Percentiles rank a stretch among this genome's conserved stretches.
phyloP scores from a whole-genome alignment of 2,113 vertebrate species.

The Alectura lathami region DNA sequence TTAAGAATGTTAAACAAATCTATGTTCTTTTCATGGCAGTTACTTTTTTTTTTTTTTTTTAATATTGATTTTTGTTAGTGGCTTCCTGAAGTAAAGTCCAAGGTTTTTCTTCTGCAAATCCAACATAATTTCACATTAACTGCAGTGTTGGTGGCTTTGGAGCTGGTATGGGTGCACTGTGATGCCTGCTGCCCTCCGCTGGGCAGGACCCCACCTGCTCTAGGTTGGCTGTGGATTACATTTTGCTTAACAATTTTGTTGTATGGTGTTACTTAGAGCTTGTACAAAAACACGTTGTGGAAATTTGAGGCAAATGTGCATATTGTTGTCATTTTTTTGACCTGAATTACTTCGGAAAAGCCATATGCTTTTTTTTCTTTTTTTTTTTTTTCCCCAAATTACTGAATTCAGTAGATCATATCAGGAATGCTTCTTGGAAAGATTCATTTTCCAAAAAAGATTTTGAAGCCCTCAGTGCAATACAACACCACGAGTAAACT shows the following conservation, averaged over 20 bases:
- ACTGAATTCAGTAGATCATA: background rate
- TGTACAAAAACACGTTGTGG: background rate
- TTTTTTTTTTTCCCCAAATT: background rate
- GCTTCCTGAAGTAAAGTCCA: background rate
- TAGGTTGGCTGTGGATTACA: background rate
- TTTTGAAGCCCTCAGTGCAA: background rate
- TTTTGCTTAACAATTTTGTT: background rate
- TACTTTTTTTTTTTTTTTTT: too few species aligned
- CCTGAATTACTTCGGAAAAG: background rate
- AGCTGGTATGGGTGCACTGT: background rate
- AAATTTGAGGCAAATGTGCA: background rate
- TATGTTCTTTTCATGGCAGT: background rate
- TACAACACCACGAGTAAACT: background rate
- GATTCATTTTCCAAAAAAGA: background rate
- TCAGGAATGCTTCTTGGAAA: background rate
- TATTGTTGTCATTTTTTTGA: background rate
- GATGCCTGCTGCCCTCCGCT: background rate
- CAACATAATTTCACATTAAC: background rate
- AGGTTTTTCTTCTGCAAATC: background rate
- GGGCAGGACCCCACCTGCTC: accelerated
- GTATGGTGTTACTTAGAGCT: background rate
- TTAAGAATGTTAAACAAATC: background rate
- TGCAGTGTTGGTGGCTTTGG: background rate
- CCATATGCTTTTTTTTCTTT: background rate
- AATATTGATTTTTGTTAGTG: background rate